Conservation (phyloP, 2,797 vertebrate species). For the Spatula clypeata region DNA sequence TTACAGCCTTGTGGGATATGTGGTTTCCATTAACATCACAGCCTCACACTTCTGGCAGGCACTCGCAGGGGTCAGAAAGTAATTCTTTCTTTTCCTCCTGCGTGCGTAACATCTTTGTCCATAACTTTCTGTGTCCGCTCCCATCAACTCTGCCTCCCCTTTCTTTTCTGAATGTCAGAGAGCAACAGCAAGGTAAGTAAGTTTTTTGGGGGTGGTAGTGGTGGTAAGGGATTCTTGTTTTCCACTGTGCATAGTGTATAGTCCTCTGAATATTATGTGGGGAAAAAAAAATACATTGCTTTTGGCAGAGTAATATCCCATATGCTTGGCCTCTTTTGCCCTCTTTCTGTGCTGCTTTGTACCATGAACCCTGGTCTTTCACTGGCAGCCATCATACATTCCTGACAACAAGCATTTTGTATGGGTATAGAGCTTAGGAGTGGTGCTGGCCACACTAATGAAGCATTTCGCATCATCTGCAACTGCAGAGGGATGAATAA, state of each 20-base stretch:
- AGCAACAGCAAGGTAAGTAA: background rate
- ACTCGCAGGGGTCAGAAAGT: background rate
- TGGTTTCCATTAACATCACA: background rate
- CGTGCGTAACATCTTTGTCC: background rate
- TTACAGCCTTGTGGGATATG: accelerated
- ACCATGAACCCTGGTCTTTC: background rate
- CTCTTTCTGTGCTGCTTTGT: background rate
- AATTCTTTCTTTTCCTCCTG: background rate
- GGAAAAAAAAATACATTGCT: background rate
- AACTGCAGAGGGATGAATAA: background rate
- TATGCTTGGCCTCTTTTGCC: background rate
- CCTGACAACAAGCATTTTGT: background rate
- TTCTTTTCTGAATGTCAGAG: background rate
- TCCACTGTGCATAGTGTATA: background rate
- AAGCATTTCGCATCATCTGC: background rate
- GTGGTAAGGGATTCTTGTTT: background rate
- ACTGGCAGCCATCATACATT: background rate
- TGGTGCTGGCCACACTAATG: background rate
- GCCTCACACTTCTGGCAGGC: background rate
- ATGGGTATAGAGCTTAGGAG: background rate
- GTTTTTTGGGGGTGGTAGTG: background rate
- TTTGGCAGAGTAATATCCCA: background rate
- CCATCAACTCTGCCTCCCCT: background rate
- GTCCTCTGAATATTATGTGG: background rate
- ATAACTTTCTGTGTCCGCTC: too few relatives aligned